Conservation (phyloP, 2,797 vertebrate species). For the Salmo trutta region DNA sequence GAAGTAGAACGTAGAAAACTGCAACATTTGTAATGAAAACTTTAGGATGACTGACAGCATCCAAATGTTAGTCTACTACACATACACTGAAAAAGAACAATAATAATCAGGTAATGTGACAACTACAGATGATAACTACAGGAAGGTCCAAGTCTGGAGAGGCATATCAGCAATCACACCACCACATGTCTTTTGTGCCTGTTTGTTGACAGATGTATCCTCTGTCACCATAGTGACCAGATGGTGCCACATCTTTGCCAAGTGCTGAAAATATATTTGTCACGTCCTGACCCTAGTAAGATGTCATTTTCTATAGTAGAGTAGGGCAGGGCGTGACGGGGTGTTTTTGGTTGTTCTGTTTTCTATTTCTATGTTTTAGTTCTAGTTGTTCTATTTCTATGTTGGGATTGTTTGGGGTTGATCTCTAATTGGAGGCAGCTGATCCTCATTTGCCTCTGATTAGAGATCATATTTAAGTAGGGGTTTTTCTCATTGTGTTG, state of each 20-base stretch:
- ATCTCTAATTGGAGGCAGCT: too few relatives aligned
- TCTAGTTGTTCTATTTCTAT: too few relatives aligned
- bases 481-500: too few relatives aligned
- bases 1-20: neutral
- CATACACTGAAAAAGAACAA: neutral
- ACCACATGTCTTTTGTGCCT: constrained; percentile 16
- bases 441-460: too few relatives aligned
- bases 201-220: constrained; percentile 50
- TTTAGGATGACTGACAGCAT: neutral
- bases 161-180: constrained; percentile 8
- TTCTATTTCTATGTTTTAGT: too few relatives aligned
- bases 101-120: neutral
- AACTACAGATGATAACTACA: neutral
- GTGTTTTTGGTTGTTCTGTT: too few relatives aligned
- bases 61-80: neutral
- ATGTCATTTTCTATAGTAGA: too few relatives aligned
- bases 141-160: constrained; percentile 5
- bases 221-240: constrained; percentile 46
- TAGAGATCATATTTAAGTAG: too few relatives aligned
- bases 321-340: too few relatives aligned
- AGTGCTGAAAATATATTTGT: constrained; percentile 27
- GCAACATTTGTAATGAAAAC: neutral
- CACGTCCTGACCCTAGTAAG: too few relatives aligned
- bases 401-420: too few relatives aligned
- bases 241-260: constrained; percentile 41